Evolutionary conservation across 2,888 invertebrate genomes (phyloP).

Genomic region (Eurytoma californica): DNA sequence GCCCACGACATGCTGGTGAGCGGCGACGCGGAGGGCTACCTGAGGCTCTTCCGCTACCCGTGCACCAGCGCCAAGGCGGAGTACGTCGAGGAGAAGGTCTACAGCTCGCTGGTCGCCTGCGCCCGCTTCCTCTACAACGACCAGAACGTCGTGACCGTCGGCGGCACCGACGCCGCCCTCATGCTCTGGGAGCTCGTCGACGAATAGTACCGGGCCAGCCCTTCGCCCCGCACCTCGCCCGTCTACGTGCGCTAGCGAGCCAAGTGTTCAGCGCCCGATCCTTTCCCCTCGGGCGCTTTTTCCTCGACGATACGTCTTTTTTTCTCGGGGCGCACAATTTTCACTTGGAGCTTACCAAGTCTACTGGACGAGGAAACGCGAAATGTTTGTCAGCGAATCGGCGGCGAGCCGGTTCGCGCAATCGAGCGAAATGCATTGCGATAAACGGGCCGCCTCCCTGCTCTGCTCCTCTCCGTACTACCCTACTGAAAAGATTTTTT

Average conservation of each 20-base stretch:
- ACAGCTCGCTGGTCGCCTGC: slow-evolving; percentile 88
- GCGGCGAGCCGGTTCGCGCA: neutral
- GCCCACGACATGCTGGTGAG: slow-evolving; percentile 89
- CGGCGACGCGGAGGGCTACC: slow-evolving; percentile 92
- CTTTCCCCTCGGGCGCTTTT: neutral
- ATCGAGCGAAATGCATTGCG: slow-evolving; percentile 26
- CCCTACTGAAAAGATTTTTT: too few species aligned
- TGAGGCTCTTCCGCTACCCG: slow-evolving; percentile 91
- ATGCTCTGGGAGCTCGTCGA: slow-evolving; percentile 94
- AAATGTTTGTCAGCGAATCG: too few species aligned
- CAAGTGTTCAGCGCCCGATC: neutral
- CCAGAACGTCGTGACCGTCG: slow-evolving; percentile 88
- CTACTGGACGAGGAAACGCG: too few species aligned
- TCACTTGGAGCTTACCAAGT: too few species aligned
- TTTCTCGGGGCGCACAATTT: neutral
- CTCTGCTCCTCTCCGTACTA: slow-evolving; percentile 7
- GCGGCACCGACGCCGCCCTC: slow-evolving; percentile 91
- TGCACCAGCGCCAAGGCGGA: slow-evolving; percentile 90
- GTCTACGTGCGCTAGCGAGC: slow-evolving; percentile 21
- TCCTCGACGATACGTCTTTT: neutral
- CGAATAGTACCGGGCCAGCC: slow-evolving; percentile 76
- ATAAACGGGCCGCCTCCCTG: neutral
- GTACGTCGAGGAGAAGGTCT: slow-evolving; percentile 91
- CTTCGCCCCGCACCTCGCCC: slow-evolving; percentile 31
- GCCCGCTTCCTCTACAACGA: slow-evolving; percentile 91